Base-by-base conservation (phyloP, 2,888 invertebrate genomes). In the Eubasilissa splendida region DNA sequence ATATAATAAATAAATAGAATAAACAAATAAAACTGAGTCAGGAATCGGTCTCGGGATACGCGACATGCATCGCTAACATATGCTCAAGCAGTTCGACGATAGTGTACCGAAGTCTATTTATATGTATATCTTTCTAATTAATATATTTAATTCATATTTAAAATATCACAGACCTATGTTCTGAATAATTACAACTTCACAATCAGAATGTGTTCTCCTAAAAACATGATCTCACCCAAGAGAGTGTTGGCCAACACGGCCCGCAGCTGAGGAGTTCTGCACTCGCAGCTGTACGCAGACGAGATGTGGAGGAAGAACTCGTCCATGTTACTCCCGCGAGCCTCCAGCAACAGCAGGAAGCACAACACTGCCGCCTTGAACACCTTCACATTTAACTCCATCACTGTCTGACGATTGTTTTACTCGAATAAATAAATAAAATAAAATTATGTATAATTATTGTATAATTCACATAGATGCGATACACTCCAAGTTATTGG, bases 261-360 rank as follows among this genome's bases (percentile, higher is more conserved):
- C 22, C 73, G n/a, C 31, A 12, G 12, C 10, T 73, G 73, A 31
- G 73, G 73, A 54, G 7, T 73, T 3, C 33, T 31, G 33, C 73
- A 73, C 22, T 11, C 3, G 22, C 54, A 73, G 22, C 54, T 33
- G 56, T 14, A 33, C 1, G 54, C 73, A 8, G 1, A 22, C 31
- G 14, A 56, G 31, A 73, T 22, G 50, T 68, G 31, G 4, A n/a
- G 5, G 33, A 42, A 42, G 12, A 58, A 14, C 58, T 14, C 14
- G n/a, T 8, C 9, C 58, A 58, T 14, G 14, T 4, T n/a, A 8
- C 58, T 8, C 3, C 12, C 14, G n/a, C 58, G 9, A 8, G 12
- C 14, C 14, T 12, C 58, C 12, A n/a, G 12, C n/a, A 58, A 4
- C 58, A 58, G 14, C 58, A n/a, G 9, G 14, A 12, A 58, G 2